These are phyloP conservation scores for Brachyistius frenatus DNA, from an alignment of 2,113 vertebrate species.

Conservation along the genomic window DNA sequence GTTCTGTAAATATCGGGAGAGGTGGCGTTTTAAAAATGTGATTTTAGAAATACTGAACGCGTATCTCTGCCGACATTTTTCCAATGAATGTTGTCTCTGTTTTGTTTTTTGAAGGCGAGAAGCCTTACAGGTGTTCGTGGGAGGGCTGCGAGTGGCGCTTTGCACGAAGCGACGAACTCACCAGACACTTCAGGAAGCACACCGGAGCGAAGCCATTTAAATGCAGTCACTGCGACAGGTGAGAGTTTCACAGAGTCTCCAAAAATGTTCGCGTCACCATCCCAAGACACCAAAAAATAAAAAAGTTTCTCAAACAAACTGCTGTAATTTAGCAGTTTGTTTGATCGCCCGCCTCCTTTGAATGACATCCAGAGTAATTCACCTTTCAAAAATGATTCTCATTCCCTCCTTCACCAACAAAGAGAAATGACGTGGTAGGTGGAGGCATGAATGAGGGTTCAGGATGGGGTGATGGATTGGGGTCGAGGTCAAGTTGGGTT, in stretches of 20 bases:
- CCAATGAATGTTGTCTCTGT: background rate
- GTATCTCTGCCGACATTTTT: too few species aligned
- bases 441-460: conserved; percentile 18
- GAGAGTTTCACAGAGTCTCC: conserved; percentile 32
- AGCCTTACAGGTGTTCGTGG: conserved; percentile 99
- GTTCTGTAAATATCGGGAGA: background rate
- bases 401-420: background rate
- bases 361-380: background rate
- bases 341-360: background rate
- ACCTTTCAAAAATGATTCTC: background rate
- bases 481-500: conserved; percentile 18
- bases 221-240: conserved; percentile 99
- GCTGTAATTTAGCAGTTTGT: too few species aligned
- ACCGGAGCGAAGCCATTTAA: conserved; percentile 99
- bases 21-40: background rate
- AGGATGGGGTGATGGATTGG: background rate
- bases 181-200: conserved; percentile 99
- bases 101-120: conserved; percentile 88
- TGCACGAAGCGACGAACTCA: conserved; percentile 97
- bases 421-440: background rate
- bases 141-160: conserved; percentile 99
- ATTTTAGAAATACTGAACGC: background rate
- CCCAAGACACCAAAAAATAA: too few species aligned
- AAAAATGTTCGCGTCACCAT: too few species aligned
- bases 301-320: too few species aligned